Base-by-base conservation (phyloP, 2,113 vertebrate species). In the Kryptolebias marmoratus region DNA sequence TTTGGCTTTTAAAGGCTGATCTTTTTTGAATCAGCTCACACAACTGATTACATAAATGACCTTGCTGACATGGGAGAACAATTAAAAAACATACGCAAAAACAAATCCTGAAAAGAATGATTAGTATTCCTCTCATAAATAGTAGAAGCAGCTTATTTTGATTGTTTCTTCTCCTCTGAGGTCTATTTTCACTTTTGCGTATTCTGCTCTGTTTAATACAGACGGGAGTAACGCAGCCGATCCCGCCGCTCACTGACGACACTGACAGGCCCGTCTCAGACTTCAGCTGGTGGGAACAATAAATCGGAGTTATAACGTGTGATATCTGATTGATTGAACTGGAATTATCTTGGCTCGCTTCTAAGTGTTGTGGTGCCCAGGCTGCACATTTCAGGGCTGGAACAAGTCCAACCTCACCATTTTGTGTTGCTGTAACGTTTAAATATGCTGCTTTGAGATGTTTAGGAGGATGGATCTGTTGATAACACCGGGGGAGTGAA, bases 361-460 rank as follows among this genome's bases (percentile, higher is more conserved):
- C 16, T 5, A 48, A 50, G 18, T n/a, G n/a, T 28, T 16, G 42
- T 5, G 4, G 27, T n/a, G 47, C 22, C 22, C 55, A 45, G 7
- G 55, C 28, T 22, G 28, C 55, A 59, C n/a, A 12, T 57, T 62
- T 49, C 39, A 27, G 49, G 14, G 2, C 16, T 57, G 44, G n/a
- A 64, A 63, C 52, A 57, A 13, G 14, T 27, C 13, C 18, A 44
- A 16, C 16, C 45, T 54, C 30, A 54, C 36, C 32, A 68, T 65
- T 71, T 36, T 52, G 15, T 69, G 36, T 48, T 16, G 56, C 47
- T 53, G 22, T 14, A 30, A 31, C 30, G 14, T 18, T 16, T 31
- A 56, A 61, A 48, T 36, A 48, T 50, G 52, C 53, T 64, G 32
- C 22, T 73, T n/a, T 10, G 36, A 57, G 50, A 67, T 49, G 50